Evolutionary conservation across 2,113 vertebrate genomes (phyloP), one percentile per base, ranked within the genome.

Genomic region (cat (Felis catus)): DNA sequence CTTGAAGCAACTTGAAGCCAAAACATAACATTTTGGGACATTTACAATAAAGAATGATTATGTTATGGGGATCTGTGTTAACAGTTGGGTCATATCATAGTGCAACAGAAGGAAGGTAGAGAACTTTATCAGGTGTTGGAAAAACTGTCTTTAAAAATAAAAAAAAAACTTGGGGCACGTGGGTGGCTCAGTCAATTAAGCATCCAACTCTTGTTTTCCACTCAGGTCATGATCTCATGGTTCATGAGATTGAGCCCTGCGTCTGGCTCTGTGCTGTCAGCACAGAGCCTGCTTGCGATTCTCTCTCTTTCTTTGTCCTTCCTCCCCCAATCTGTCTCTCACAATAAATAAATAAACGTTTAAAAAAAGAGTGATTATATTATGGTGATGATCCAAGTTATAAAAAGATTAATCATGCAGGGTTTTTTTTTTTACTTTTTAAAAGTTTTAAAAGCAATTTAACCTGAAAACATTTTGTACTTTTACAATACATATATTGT

Each of bases 61-160:
- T 58, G 19, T 58, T 58, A 58, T 58, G 55, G 55, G 21, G 58
- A 21, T 61, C 93, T 89, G 13, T 98, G 53, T 94, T 66, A 83
- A 98, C 89, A 97, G 80, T 97, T 98, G 94, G 63, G 31, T 45
- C 79, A 68, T 94, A 85, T 66, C 95, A 83, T 89, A 74, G 29
- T 74, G 31, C 68, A 61, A 71, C 83, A 97, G 1, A 79, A 97
- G 78, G 93, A 86, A 89, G 85, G 97, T 94, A 96, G 95, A 96
- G 94, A 95, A 73, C n/a, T 66, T 39, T 70, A 18, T 87, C 58
- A 91, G 39, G 15, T 51, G 33, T 21, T 70, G 36, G 61, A 19
- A 63, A 55, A 82, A 33, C 45, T 91, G 9, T 90, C 92, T 23
- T n/a, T 93, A 95, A 91, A 92, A 95, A 53, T 79, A 65, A 36